Conservation (phyloP, 2,888 invertebrate species). For the Cheilosia impressa region DNA sequence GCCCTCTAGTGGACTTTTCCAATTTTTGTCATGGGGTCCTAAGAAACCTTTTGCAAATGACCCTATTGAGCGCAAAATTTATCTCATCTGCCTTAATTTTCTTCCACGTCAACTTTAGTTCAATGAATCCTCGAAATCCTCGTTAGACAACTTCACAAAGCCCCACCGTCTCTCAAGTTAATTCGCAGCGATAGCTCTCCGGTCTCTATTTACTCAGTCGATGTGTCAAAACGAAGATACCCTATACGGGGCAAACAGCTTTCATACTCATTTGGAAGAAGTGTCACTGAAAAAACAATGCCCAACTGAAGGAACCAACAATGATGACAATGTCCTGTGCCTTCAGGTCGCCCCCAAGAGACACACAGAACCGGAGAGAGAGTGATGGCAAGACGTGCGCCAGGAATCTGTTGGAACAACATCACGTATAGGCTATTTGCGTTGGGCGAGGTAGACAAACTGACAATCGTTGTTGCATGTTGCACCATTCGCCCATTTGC, state of each 20-base stretch:
- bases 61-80: too few species aligned
- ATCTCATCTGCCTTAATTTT: too few species aligned
- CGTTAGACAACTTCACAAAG: too few species aligned
- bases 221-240: neutral
- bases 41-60: too few species aligned
- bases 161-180: too few species aligned
- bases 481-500: conserved; percentile 66
- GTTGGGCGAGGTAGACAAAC: conserved; percentile 45
- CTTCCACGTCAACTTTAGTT: too few species aligned
- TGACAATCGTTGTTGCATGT: conserved; percentile 57
- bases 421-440: conserved; percentile 71
- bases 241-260: conserved; percentile 16
- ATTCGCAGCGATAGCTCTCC: neutral
- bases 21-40: too few species aligned
- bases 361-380: neutral
- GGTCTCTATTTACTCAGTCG: neutral
- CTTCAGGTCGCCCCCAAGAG: conserved; percentile 25
- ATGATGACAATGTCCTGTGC: conserved; percentile 57
- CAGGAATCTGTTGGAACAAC: conserved; percentile 64
- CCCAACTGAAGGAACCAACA: conserved; percentile 43
- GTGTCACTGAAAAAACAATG: conserved; percentile 64
- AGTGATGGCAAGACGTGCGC: conserved; percentile 50
- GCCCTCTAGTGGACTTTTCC: too few species aligned
- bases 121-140: too few species aligned
- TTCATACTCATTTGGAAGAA: conserved; percentile 32